These are phyloP conservation scores for Watsonalla cultraria DNA, from an alignment of 2,888 invertebrate genomes.

Conservation along the genomic window DNA sequence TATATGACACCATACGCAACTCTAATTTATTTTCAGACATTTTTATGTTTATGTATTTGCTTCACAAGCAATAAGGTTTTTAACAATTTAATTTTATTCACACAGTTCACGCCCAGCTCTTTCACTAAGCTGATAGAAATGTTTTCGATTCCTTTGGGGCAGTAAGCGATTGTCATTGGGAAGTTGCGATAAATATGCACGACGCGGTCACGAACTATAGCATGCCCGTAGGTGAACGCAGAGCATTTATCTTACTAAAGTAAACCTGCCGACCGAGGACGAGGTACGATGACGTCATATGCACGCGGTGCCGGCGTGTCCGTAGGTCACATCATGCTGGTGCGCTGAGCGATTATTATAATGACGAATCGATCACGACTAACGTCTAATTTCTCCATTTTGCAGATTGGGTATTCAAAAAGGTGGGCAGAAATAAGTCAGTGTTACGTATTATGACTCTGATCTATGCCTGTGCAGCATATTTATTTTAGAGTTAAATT, in stretches of 20 bases:
- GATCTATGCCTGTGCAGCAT: too few species aligned
- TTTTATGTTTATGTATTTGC: constrained; percentile 13
- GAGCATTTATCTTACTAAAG: neutral
- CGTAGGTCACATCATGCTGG: constrained; percentile 3
- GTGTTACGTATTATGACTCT: too few species aligned
- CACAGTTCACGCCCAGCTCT: neutral
- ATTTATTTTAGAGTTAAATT: too few species aligned
- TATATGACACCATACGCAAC: constrained; percentile 78
- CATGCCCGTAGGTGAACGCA: constrained; percentile 24
- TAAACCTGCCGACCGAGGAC: constrained; percentile 9
- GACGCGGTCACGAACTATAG: constrained; percentile 38
- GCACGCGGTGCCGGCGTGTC: constrained; percentile 25
- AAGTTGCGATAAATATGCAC: constrained; percentile 37
- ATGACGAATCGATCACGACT: neutral
- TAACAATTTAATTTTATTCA: neutral
- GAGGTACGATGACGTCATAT: constrained; percentile 17
- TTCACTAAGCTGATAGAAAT: neutral
- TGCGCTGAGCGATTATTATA: neutral
- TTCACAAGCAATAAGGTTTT: neutral
- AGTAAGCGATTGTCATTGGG: constrained; percentile 20
- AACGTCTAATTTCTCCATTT: neutral
- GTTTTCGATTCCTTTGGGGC: neutral
- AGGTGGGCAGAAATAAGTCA: too few species aligned
- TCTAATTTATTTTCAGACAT: constrained; percentile 56
- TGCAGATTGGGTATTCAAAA: neutral